These are phyloP conservation scores for Acanthis flammea DNA, from an alignment of 2,797 vertebrate genomes.

Conservation along the genomic window DNA sequence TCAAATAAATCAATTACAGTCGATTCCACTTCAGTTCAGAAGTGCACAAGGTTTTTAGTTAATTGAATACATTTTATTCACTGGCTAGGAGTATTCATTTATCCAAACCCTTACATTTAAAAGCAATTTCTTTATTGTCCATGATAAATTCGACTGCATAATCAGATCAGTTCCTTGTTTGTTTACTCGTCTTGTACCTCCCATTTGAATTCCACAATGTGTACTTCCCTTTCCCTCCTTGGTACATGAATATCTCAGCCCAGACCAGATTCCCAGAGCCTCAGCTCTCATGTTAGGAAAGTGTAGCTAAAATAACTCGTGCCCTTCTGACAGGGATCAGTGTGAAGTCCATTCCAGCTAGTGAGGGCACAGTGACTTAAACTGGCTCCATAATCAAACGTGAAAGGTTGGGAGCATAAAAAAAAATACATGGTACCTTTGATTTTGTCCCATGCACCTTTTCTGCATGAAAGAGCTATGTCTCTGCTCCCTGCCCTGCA, in stretches of 20 bases:
- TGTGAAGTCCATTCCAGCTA: not conserved
- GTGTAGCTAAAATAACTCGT: not conserved
- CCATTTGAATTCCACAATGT: constrained; percentile 42
- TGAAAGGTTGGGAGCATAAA: not conserved
- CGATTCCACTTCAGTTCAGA: constrained; percentile 91
- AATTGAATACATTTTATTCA: constrained; percentile 87
- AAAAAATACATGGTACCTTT: not conserved
- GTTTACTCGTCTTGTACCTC: constrained; percentile 39
- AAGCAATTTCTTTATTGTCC: constrained; percentile 70
- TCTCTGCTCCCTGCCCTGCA: not conserved
- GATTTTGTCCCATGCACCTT: not conserved
- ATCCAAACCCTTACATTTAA: constrained; percentile 76
- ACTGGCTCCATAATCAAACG: not conserved
- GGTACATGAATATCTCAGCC: not conserved
- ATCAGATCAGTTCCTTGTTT: constrained; percentile 62
- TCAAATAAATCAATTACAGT: constrained; percentile 94
- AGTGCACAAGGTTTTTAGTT: constrained; percentile 84
- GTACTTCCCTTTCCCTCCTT: not conserved
- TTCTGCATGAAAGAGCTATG: not conserved
- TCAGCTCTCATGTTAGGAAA: not conserved
- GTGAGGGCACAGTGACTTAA: not conserved
- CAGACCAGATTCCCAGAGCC: not conserved
- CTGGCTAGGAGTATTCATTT: constrained; percentile 83
- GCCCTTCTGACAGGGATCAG: not conserved
- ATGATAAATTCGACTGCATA: constrained; percentile 58